Evolutionary conservation across 2,113 vertebrate genomes (phyloP).

Genomic region (Tonatia bakeri): DNA sequence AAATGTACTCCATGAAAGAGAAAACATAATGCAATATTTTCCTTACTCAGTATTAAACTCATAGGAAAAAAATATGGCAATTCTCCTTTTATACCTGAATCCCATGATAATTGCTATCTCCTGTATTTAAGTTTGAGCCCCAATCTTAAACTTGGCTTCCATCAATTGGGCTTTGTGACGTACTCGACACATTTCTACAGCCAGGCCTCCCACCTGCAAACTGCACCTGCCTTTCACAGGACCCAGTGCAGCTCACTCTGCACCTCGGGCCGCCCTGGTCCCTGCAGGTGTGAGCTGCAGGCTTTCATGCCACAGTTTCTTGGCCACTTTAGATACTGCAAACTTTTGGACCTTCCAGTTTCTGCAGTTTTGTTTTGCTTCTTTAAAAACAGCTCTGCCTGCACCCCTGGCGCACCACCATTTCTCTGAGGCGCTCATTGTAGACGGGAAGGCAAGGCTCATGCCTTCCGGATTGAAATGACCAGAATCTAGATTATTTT

Average conservation of each 20-base stretch:
- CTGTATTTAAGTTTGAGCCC: slow-evolving; percentile 67
- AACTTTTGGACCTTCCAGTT: slow-evolving; percentile 37
- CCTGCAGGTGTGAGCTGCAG: slow-evolving; percentile 59
- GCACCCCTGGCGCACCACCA: slow-evolving; percentile 48
- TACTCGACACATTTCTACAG: slow-evolving; percentile 75
- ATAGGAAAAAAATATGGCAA: slow-evolving; percentile 48
- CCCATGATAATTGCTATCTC: slow-evolving; percentile 70
- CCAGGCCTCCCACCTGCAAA: slow-evolving; percentile 76
- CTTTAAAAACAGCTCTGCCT: slow-evolving; percentile 58
- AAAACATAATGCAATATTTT: not conserved
- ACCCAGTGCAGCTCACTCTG: slow-evolving; percentile 61
- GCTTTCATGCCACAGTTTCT: slow-evolving; percentile 12
- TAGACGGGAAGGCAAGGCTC: slow-evolving; percentile 46
- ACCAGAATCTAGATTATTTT: slow-evolving; percentile 50
- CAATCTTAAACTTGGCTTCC: slow-evolving; percentile 76
- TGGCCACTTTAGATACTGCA: slow-evolving; percentile 15
- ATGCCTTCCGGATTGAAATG: slow-evolving; percentile 61
- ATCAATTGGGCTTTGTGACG: slow-evolving; percentile 78
- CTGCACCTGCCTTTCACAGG: slow-evolving; percentile 78
- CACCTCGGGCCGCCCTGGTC: slow-evolving; percentile 73
- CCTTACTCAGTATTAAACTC: not conserved
- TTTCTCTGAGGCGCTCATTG: slow-evolving; percentile 53
- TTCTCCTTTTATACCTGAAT: slow-evolving; percentile 60
- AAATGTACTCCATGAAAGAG: not conserved
- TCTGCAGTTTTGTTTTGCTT: slow-evolving; percentile 61